Base-by-base conservation (phyloP, 2,113 vertebrate species). In the Grantiella picta region DNA sequence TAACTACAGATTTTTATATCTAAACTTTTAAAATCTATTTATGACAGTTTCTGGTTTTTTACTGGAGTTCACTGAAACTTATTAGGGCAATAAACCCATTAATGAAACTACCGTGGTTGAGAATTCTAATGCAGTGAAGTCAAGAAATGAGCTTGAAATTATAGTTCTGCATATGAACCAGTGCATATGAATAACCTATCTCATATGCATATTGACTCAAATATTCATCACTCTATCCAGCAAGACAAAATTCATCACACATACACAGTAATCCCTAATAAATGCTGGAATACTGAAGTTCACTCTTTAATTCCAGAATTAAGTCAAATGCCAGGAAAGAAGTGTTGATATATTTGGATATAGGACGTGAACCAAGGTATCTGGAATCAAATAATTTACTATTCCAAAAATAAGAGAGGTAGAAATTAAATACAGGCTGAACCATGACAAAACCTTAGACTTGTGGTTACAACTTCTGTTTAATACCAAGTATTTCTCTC, bases 1-100 rank as follows among this genome's bases (percentile, higher is more conserved):
- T 72, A 85, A 56, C 57, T 50, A 28, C 36, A 52, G 25, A 31
- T 82, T 93, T 82, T 88, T 86, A 71, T 52, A 61, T 12, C 44
- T 57, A 80, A 95, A 90, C 59, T 90, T 92, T 40, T 16, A 2
- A 69, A 89, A 72, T 65, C 63, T 61, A 60, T 24, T 82, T 80
- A 44, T 5, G 19, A 81, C 45, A 85, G 33, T 56, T 86, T 83
- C 71, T 71, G 57, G 49, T 89, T 35, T 82, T 92, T 80, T 89
- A 57, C 57, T 65, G 59, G 40, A 22, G 54, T 88, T 94, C 79
- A 52, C 40, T 56, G 61, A 59, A 92, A 93, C 57, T 64, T 86
- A 89, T 82, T 79, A 94, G 57, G 57, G 80, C 42, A 94, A 89
- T 92, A 95, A 94, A 89, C 22, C n/a, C 64, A 82, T 69, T 60